Evolutionary conservation across 2,888 invertebrate genomes (phyloP).

Genomic region (Clivina fossor): DNA sequence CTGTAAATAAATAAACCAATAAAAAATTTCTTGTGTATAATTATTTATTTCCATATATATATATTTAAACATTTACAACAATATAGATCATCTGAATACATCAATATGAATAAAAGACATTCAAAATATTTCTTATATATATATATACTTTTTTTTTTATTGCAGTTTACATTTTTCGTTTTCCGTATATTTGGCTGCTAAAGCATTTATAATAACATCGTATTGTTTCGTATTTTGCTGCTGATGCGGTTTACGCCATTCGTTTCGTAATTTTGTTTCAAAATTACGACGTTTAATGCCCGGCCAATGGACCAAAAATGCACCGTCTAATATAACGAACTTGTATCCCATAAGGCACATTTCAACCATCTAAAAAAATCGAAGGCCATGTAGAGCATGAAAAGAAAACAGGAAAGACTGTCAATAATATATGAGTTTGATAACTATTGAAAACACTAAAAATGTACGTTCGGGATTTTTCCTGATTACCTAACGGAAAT

Average conservation of each 20-base stretch:
- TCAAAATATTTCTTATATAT: conserved; percentile 55
- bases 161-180: conserved; percentile 51
- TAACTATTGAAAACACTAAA: too few relatives aligned
- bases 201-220: conserved; percentile 53
- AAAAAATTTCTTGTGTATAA: not conserved
- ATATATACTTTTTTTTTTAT: conserved; percentile 48
- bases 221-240: conserved; percentile 56
- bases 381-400: too few relatives aligned
- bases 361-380: conserved; percentile 66
- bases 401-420: too few relatives aligned
- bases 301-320: conserved; percentile 70
- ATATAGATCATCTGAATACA: conserved; percentile 5
- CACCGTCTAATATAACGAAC: conserved; percentile 71
- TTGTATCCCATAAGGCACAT: conserved; percentile 73
- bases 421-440: too few relatives aligned
- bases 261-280: conserved; percentile 42
- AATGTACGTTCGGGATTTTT: too few relatives aligned
- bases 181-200: conserved; percentile 56
- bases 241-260: conserved; percentile 48
- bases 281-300: conserved; percentile 59
- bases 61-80: conserved; percentile 7
- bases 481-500: too few relatives aligned
- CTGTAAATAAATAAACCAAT: not conserved
- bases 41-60: conserved; percentile 17
- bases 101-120: conserved; percentile 37